Evolutionary conservation across 2,888 invertebrate species (phyloP).

Genomic region (Chorisops tibialis): DNA sequence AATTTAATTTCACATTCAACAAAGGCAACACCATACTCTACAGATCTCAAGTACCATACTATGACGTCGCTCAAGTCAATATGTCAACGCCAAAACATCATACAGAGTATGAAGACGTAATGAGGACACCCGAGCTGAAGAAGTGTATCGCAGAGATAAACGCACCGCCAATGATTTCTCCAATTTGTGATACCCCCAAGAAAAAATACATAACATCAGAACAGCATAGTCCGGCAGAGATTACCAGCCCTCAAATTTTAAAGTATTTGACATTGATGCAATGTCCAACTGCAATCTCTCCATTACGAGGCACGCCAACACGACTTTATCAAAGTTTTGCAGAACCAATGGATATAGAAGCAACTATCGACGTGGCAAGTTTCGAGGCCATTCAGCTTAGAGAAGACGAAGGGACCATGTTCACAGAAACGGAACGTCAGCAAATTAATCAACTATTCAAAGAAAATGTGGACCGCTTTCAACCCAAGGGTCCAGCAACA

Average conservation of each 20-base stretch:
- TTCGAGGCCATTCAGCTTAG: background rate
- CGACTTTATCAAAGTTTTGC: background rate
- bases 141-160: no score
- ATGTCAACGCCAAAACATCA: background rate
- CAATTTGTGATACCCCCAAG: no score
- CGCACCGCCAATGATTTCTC: no score
- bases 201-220: no score
- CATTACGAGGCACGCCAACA: background rate
- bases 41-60: background rate
- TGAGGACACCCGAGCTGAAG: no score
- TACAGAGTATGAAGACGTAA: no score
- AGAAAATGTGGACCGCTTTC: slow-evolving; percentile 10
- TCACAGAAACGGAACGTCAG: slow-evolving; percentile 6
- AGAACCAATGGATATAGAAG: background rate
- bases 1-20: background rate
- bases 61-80: background rate
- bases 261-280: slow-evolving; percentile 12
- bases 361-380: slow-evolving; percentile 5
- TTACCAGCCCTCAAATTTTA: no score
- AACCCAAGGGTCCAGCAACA: background rate
- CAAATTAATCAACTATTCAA: slow-evolving; percentile 1
- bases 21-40: slow-evolving; percentile 15
- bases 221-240: no score
- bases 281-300: background rate
- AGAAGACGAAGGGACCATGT: background rate